These are phyloP conservation scores for Caradrina clavipalpis DNA, from an alignment of 2,888 invertebrate species.

Conservation along the genomic window DNA sequence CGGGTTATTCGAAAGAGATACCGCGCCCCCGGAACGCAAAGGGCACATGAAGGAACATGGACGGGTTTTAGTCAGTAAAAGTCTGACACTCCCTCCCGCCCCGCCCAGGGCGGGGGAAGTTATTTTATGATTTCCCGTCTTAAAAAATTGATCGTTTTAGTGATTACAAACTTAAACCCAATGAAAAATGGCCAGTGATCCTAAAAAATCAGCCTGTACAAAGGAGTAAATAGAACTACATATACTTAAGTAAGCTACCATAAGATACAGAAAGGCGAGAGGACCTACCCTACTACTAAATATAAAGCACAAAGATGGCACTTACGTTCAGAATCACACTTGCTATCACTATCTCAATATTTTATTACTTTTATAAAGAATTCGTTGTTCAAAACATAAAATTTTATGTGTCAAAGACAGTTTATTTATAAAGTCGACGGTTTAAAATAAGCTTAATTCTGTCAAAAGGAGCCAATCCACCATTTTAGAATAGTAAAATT, in stretches of 20 bases:
- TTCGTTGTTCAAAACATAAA: constrained; percentile 67
- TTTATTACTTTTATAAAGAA: constrained; percentile 41
- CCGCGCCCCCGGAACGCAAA: too few relatives aligned
- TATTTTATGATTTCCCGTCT: too few relatives aligned
- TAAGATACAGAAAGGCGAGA: constrained; percentile 38
- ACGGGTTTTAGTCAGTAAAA: too few relatives aligned
- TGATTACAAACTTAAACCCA: too few relatives aligned
- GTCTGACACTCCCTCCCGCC: too few relatives aligned
- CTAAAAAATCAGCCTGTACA: neutral
- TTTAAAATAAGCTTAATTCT: neutral
- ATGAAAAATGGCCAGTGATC: too few relatives aligned
- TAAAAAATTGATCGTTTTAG: too few relatives aligned
- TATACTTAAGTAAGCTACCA: constrained; percentile 39
- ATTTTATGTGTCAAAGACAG: neutral
- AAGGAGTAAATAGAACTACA: constrained; percentile 10
- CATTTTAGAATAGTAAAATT: neutral
- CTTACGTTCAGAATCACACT: constrained; percentile 81
- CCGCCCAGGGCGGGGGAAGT: too few relatives aligned
- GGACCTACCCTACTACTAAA: constrained; percentile 58
- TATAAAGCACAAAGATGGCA: constrained; percentile 87
- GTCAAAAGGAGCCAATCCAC: neutral
- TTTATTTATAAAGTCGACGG: neutral
- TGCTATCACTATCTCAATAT: constrained; percentile 60
- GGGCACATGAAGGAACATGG: too few relatives aligned
- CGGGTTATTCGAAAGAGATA: too few relatives aligned